Evolutionary conservation across 2,888 invertebrate genomes (phyloP).

Genomic region (Agelastica alni): DNA sequence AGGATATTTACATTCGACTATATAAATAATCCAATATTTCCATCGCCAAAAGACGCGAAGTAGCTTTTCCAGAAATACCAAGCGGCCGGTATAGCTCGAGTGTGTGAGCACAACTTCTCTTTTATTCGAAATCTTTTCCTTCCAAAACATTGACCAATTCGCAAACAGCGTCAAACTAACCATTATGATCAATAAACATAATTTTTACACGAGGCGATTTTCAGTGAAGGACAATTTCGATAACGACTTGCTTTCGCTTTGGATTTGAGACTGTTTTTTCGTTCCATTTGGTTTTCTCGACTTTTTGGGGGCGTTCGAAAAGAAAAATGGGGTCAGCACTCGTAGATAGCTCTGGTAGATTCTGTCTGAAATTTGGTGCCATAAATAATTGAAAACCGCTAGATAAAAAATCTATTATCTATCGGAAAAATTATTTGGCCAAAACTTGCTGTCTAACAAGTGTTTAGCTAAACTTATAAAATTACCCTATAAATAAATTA

Average conservation of each 20-base stretch:
- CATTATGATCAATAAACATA: constrained; percentile 53
- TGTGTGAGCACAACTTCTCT: constrained; percentile 46
- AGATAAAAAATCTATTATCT: constrained; percentile 6
- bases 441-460: constrained; percentile 3
- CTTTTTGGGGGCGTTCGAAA: constrained; percentile 18
- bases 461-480: too few relatives aligned
- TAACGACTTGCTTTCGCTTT: constrained; percentile 28
- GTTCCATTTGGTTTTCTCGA: constrained; percentile 28
- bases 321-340: constrained; percentile 25
- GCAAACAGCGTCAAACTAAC: constrained; percentile 52
- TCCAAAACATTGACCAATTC: constrained; percentile 55
- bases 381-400: constrained; percentile 21
- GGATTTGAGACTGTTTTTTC: constrained; percentile 28
- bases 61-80: constrained; percentile 43
- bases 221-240: constrained; percentile 26
- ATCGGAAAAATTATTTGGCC: neutral
- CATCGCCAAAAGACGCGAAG: constrained; percentile 1
- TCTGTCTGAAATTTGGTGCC: constrained; percentile 14
- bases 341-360: constrained; percentile 9
- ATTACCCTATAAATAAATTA: too few relatives aligned
- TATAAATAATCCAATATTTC: neutral
- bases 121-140: constrained; percentile 55
- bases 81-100: constrained; percentile 42
- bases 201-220: constrained; percentile 37
- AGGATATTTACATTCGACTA: too few relatives aligned